Evolutionary conservation across 2,797 vertebrate genomes (phyloP).

Genomic region (Sebastes variabilis): DNA sequence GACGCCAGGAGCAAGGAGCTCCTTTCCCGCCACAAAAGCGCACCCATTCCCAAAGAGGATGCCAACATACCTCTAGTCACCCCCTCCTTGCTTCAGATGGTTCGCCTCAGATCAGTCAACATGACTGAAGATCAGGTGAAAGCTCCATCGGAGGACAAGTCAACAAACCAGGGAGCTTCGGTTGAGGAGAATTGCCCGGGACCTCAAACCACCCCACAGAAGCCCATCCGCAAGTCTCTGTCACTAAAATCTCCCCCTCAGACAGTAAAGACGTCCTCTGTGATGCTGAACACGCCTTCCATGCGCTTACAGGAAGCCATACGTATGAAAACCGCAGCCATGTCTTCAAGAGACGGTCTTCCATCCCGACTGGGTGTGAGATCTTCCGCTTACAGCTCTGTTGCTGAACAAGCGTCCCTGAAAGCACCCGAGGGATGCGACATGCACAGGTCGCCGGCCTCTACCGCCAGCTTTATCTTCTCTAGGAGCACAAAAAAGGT

Average conservation of each 20-base stretch:
- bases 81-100: slow-evolving; percentile 96
- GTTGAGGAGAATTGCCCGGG: slow-evolving; percentile 55
- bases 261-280: slow-evolving; percentile 75
- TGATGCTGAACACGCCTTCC: slow-evolving; percentile 72
- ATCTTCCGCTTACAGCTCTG: slow-evolving; percentile 38
- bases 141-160: slow-evolving; percentile 55
- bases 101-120: slow-evolving; percentile 90
- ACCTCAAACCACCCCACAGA: slow-evolving; percentile 84
- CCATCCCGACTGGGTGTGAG: slow-evolving; percentile 68
- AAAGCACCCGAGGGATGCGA: slow-evolving; percentile 68
- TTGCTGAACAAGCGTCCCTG: slow-evolving; percentile 49
- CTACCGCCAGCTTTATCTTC: slow-evolving; percentile 96
- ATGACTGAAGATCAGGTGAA: slow-evolving; percentile 75
- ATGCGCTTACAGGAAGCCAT: slow-evolving; percentile 89
- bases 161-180: slow-evolving; percentile 32
- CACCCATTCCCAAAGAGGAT: slow-evolving; percentile 87
- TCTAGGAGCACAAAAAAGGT: slow-evolving; percentile 91
- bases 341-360: slow-evolving; percentile 79
- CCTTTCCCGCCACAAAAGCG: slow-evolving; percentile 79
- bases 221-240: slow-evolving; percentile 91
- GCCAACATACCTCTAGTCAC: slow-evolving; percentile 92
- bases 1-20: slow-evolving; percentile 83
- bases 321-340: slow-evolving; percentile 88
- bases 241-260: slow-evolving; percentile 72
- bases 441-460: slow-evolving; percentile 86